These are phyloP conservation scores for Agriopis leucophaearia DNA, from an alignment of 2,888 invertebrate species.

Conservation along the genomic window DNA sequence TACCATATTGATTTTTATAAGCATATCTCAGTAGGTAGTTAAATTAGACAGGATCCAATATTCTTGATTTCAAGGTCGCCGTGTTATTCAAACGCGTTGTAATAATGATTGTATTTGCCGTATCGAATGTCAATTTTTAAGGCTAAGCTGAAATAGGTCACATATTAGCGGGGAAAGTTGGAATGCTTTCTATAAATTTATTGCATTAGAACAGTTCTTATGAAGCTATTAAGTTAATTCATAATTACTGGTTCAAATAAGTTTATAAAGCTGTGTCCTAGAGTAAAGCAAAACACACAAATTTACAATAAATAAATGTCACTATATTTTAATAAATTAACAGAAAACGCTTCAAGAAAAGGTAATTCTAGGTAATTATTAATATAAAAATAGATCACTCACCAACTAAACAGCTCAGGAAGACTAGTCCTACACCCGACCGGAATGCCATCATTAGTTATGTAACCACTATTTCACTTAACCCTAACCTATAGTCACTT, in stretches of 20 bases:
- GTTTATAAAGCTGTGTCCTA: too few species aligned
- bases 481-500: constrained; percentile 71
- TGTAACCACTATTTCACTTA: constrained; percentile 64
- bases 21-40: constrained; percentile 32
- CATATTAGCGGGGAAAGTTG: constrained; percentile 7
- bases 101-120: constrained; percentile 50
- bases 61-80: constrained; percentile 58
- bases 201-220: not conserved
- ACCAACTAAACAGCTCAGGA: constrained; percentile 77
- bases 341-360: too few species aligned
- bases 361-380: not conserved
- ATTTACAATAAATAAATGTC: too few species aligned
- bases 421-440: constrained; percentile 66
- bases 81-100: constrained; percentile 48
- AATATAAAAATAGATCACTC: constrained; percentile 50
- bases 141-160: constrained; percentile 51
- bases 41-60: constrained; percentile 56
- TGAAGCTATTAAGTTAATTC: too few species aligned
- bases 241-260: too few species aligned
- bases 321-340: too few species aligned
- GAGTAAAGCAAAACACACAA: too few species aligned
- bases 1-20: not conserved
- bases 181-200: not conserved
- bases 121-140: constrained; percentile 48
- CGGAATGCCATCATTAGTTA: constrained; percentile 77